A percentile compares a stretch with the other conserved stretches of the same genome.
These are phyloP conservation scores for Dromiciops gliroides DNA, from an alignment of 2,113 vertebrate genomes.

Conservation along the genomic window DNA sequence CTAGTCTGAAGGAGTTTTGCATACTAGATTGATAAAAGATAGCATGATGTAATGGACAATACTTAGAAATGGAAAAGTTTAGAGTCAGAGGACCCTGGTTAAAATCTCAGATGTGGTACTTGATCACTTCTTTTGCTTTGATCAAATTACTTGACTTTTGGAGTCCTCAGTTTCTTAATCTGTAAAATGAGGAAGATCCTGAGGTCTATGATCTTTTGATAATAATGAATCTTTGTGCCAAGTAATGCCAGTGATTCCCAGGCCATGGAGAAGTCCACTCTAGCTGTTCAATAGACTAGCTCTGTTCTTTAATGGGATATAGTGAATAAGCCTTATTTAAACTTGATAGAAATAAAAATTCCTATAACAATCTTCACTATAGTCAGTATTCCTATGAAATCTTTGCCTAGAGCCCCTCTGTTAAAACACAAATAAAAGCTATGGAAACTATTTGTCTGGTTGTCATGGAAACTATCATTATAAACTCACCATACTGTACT, in stretches of 20 bases:
- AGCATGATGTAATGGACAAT: background rate
- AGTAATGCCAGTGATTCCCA: background rate
- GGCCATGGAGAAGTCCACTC: background rate
- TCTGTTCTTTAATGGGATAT: background rate
- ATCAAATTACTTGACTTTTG: background rate
- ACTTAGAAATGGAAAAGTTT: background rate
- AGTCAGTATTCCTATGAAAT: constrained; percentile 68
- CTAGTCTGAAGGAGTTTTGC: background rate
- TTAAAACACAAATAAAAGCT: constrained; percentile 80
- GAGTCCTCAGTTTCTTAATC: background rate
- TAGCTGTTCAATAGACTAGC: background rate
- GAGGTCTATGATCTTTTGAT: background rate
- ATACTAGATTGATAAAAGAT: background rate
- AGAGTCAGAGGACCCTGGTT: background rate
- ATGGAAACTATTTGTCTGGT: constrained; percentile 78
- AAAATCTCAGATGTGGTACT: background rate
- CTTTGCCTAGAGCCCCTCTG: constrained; percentile 74
- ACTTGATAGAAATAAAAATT: background rate
- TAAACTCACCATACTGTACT: constrained; percentile 79
- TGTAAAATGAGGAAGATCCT: background rate
- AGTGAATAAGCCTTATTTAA: background rate
- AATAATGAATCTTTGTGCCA: constrained; percentile 22
- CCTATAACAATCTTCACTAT: background rate
- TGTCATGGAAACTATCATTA: constrained; percentile 85
- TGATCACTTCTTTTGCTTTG: background rate